A percentile compares a stretch with the other conserved stretches of the same genome.
phyloP scores from a whole-genome alignment of 1,140 invertebrate species.

The Bombus pascuorum region DNA sequence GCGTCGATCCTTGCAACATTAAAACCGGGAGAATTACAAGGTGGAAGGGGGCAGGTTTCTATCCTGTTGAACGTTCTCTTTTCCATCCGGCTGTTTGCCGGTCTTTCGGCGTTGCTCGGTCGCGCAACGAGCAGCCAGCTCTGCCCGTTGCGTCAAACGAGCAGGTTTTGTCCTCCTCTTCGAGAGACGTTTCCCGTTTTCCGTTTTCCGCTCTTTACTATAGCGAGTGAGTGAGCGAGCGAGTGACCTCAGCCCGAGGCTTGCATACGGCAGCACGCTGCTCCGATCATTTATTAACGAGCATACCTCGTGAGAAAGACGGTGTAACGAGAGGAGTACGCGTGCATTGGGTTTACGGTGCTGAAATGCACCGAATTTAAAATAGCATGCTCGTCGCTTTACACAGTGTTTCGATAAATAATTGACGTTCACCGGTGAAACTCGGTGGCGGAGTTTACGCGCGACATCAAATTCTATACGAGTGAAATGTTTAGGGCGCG shows the following conservation, averaged over 20 bases:
- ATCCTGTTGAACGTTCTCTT: not conserved
- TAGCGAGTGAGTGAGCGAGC: not conserved
- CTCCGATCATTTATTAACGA: constrained; percentile 63
- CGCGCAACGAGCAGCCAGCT: constrained; percentile 1
- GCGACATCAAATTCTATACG: not conserved
- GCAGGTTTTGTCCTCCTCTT: not conserved
- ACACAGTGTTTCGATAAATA: not conserved
- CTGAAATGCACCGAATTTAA: constrained; percentile 6
- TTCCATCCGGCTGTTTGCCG: not conserved
- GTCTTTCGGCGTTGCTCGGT: not conserved
- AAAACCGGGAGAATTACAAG: constrained; percentile 56
- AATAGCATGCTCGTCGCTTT: not conserved
- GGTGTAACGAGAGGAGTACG: not conserved
- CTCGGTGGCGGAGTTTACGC: not conserved
- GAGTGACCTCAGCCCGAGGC: constrained; percentile 38
- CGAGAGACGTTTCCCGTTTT: constrained; percentile 27
- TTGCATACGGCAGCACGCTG: constrained; percentile 40
- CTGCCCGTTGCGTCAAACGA: not conserved
- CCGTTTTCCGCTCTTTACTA: constrained; percentile 31
- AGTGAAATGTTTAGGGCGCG: not conserved
- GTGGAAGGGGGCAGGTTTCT: not conserved
- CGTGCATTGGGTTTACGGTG: not conserved
- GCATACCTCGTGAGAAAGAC: not conserved
- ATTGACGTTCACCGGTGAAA: constrained; percentile 9
- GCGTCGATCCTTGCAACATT: constrained; percentile 59